Evolutionary conservation across 2,113 vertebrate genomes (phyloP).

Genomic region (Heterotilapia buettikoferi): DNA sequence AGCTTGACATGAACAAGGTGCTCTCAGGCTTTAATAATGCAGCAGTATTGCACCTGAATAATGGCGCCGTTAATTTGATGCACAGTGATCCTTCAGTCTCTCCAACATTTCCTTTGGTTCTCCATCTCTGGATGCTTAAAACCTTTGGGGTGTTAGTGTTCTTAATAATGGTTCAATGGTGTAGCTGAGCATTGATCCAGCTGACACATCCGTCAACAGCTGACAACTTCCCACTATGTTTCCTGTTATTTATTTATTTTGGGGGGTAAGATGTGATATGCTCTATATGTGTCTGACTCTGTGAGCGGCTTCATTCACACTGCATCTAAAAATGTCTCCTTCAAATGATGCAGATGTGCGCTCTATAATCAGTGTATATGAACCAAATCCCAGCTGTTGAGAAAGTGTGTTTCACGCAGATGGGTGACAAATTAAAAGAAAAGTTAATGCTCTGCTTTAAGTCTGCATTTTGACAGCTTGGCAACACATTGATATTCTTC

Average conservation of each 20-base stretch:
- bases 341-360: background rate
- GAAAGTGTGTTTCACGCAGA: background rate
- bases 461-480: background rate
- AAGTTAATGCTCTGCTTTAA: background rate
- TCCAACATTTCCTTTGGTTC: background rate
- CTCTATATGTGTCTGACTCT: background rate
- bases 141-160: background rate
- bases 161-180: background rate
- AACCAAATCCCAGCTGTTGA: background rate
- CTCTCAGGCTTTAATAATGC: background rate
- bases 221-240: background rate
- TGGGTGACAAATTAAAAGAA: background rate
- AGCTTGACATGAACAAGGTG: background rate
- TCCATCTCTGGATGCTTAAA: background rate
- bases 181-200: background rate
- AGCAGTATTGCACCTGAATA: background rate
- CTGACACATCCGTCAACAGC: background rate
- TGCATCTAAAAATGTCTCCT: background rate
- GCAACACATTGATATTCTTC: background rate
- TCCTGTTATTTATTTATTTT: background rate
- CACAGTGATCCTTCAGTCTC: background rate
- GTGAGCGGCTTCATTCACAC: background rate
- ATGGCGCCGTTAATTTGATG: background rate
- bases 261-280: background rate
- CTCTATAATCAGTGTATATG: background rate